Evolutionary conservation across 2,797 vertebrate genomes (phyloP).

Genomic region (Threskiornis aethiopicus): DNA sequence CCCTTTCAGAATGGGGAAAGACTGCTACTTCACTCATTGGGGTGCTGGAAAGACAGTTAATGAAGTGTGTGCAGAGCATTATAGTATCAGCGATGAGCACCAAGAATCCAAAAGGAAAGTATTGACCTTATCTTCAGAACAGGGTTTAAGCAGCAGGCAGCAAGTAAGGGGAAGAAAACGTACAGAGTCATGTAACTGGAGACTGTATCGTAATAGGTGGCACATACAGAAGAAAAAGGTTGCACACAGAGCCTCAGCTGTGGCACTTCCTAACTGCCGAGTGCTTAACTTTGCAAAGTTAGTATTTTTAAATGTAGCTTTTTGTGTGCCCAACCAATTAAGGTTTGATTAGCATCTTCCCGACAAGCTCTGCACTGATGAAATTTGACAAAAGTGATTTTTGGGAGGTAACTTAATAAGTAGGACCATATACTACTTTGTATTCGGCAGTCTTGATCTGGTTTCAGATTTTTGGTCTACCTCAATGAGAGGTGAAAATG

Average conservation of each 20-base stretch:
- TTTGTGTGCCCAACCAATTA: background rate
- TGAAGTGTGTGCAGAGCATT: background rate
- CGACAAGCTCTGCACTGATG: background rate
- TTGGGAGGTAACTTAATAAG: background rate
- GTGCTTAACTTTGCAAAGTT: background rate
- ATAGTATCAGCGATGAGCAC: background rate
- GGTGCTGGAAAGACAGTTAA: background rate
- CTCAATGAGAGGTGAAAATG: background rate
- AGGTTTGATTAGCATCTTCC: background rate
- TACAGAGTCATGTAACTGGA: background rate
- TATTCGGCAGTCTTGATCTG: background rate
- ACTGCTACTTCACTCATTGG: background rate
- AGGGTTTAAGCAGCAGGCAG: background rate
- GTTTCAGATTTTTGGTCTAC: background rate
- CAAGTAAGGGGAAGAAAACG: background rate
- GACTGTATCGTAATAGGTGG: background rate
- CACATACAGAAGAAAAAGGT: background rate
- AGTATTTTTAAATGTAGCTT: background rate
- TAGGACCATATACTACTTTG: background rate
- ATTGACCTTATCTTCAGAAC: background rate
- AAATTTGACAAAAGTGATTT: background rate
- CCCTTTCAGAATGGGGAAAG: background rate
- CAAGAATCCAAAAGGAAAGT: background rate
- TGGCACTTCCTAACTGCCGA: background rate
- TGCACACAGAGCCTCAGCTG: background rate